Conservation (phyloP, 2,888 invertebrate species). For the Didymodactylos carnosus region DNA sequence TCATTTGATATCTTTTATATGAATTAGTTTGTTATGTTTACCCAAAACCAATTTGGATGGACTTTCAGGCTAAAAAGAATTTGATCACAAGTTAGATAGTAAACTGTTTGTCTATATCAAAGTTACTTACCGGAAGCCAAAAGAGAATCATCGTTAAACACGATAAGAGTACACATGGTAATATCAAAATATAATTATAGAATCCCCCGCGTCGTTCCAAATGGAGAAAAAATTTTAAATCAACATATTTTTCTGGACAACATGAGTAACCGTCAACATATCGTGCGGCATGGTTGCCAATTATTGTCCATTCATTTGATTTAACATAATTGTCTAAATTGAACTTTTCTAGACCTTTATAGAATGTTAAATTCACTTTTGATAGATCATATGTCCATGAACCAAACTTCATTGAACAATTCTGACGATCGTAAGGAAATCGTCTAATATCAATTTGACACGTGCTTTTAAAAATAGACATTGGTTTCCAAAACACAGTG, state of each 20-base stretch:
- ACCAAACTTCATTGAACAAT: constrained; percentile 18
- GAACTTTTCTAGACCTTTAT: constrained; percentile 15
- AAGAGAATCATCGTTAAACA: constrained; percentile 33
- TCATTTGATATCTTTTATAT: neutral
- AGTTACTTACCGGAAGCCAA: constrained; percentile 29
- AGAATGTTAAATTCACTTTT: constrained; percentile 19
- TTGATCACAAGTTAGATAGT: no score
- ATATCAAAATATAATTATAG: constrained; percentile 33
- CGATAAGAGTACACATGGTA: constrained; percentile 35
- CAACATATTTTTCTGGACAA: neutral
- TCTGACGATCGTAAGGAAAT: constrained; percentile 19
- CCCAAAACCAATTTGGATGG: constrained; percentile 34
- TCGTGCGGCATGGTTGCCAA: constrained; percentile 15
- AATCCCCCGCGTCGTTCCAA: constrained; percentile 19
- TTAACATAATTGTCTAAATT: constrained; percentile 23
- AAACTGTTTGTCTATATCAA: no score
- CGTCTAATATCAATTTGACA: constrained; percentile 18
- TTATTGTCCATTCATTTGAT: constrained; percentile 33
- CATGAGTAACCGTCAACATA: neutral
- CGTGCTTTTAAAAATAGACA: constrained; percentile 18
- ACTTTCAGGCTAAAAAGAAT: constrained; percentile 24
- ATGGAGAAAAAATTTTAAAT: constrained; percentile 2
- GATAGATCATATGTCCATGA: constrained; percentile 23
- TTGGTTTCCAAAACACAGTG: constrained; percentile 17
- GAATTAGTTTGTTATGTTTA: constrained; percentile 13